A percentile compares a stretch with the other conserved stretches of the same genome.
Evolutionary conservation across 2,888 invertebrate genomes (phyloP).

Genomic region (Lasioglossum pauxillum): DNA sequence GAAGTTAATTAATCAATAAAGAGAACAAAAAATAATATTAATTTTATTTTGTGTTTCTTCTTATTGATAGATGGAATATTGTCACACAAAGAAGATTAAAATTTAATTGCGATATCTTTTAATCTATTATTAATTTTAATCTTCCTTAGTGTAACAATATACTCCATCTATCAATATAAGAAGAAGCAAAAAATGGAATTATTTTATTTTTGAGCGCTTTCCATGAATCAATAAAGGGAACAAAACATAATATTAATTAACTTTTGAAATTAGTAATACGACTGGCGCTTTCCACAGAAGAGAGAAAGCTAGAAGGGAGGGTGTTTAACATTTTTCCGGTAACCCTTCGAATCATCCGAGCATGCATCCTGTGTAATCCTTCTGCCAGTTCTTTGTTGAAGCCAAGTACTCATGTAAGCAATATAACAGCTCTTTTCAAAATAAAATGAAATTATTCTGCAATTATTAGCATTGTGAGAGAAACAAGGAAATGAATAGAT

Average conservation of each 20-base stretch:
- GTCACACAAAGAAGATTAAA: too few species aligned
- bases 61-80: too few species aligned
- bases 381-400: slow-evolving; percentile 14
- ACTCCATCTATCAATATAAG: background rate
- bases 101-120: background rate
- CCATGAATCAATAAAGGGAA: background rate
- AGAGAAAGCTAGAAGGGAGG: slow-evolving; percentile 15
- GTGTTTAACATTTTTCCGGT: slow-evolving; percentile 40
- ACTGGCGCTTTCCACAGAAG: background rate
- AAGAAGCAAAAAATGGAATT: too few species aligned
- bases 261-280: background rate
- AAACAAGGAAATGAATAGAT: background rate
- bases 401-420: background rate
- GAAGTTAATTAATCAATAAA: too few species aligned
- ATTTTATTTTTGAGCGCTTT: too few species aligned
- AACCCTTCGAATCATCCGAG: slow-evolving; percentile 44
- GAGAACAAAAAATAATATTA: background rate
- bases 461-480: background rate
- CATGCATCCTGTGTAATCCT: slow-evolving; percentile 44
- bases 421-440: background rate
- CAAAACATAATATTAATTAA: background rate
- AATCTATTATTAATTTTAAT: background rate
- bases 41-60: background rate
- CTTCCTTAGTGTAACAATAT: background rate
- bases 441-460: background rate